Evolutionary conservation across 2,888 invertebrate species (phyloP).

Genomic region (Notodonta ziczac): DNA sequence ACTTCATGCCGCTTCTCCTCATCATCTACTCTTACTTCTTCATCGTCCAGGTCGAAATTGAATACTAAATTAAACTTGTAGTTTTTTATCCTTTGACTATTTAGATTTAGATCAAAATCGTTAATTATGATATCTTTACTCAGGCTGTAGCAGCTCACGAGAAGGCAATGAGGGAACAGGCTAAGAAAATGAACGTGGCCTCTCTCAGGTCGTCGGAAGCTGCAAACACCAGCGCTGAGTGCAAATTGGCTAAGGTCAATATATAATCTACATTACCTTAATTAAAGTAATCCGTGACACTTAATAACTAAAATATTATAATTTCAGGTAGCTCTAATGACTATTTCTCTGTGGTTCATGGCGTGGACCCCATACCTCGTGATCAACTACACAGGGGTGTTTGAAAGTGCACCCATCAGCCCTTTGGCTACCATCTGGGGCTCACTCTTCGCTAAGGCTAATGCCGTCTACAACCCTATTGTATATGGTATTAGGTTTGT

Average conservation of each 20-base stretch:
- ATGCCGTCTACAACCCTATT: constrained; percentile 95
- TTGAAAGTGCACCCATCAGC: constrained; percentile 88
- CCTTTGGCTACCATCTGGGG: constrained; percentile 95
- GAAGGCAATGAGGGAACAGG: constrained; percentile 94
- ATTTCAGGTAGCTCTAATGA: constrained; percentile 92
- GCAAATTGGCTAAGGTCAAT: constrained; percentile 91
- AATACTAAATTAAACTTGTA: background rate
- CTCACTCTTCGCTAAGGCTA: constrained; percentile 96
- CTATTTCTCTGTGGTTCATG: constrained; percentile 95
- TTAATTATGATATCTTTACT: background rate
- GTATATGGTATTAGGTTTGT: constrained; percentile 94
- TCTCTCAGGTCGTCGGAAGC: constrained; percentile 92
- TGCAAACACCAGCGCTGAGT: constrained; percentile 92
- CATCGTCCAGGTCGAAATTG: constrained; percentile 88
- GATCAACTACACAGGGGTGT: constrained; percentile 92
- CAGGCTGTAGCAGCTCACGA: constrained; percentile 94
- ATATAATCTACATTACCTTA: background rate
- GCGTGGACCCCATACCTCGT: constrained; percentile 96
- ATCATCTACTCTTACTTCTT: constrained; percentile 95
- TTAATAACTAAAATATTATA: background rate
- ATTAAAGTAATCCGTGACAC: background rate
- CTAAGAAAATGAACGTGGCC: constrained; percentile 97
- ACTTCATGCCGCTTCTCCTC: constrained; percentile 89
- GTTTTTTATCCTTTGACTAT: background rate
- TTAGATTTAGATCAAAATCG: background rate